These are phyloP conservation scores for Sesia apiformis DNA, from an alignment of 2,888 invertebrate genomes.

Conservation along the genomic window DNA sequence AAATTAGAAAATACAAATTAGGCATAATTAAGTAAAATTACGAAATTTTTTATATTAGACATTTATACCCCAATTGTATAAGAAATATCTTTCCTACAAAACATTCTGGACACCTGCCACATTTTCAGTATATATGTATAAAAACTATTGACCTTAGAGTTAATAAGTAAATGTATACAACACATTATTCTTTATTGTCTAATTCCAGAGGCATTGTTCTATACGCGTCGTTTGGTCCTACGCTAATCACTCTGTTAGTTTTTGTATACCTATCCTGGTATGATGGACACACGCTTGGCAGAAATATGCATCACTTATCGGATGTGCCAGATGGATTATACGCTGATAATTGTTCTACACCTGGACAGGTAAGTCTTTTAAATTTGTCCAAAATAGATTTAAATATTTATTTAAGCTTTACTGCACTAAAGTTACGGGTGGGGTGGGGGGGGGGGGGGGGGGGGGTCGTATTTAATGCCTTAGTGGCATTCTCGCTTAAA, in stretches of 20 bases:
- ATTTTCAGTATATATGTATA: too few relatives aligned
- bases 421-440: too few relatives aligned
- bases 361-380: conserved; percentile 46
- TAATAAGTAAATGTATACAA: too few relatives aligned
- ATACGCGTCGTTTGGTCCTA: conserved; percentile 83
- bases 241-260: conserved; percentile 78
- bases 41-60: not conserved
- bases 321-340: conserved; percentile 64
- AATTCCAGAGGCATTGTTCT: conserved; percentile 79
- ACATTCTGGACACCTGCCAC: too few relatives aligned
- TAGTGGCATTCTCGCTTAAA: too few relatives aligned
- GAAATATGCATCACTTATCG: conserved; percentile 40
- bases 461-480: too few relatives aligned
- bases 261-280: conserved; percentile 85
- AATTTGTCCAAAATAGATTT: too few relatives aligned
- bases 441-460: too few relatives aligned
- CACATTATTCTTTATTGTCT: not conserved
- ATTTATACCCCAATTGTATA: not conserved
- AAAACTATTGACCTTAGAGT: too few relatives aligned
- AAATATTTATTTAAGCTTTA: too few relatives aligned
- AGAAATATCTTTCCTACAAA: not conserved
- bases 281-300: conserved; percentile 61
- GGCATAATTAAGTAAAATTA: not conserved
- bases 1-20: too few relatives aligned
- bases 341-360: conserved; percentile 67